phyloP scores from a whole-genome alignment of 2,797 vertebrate species.

The Muscicapa striata region DNA sequence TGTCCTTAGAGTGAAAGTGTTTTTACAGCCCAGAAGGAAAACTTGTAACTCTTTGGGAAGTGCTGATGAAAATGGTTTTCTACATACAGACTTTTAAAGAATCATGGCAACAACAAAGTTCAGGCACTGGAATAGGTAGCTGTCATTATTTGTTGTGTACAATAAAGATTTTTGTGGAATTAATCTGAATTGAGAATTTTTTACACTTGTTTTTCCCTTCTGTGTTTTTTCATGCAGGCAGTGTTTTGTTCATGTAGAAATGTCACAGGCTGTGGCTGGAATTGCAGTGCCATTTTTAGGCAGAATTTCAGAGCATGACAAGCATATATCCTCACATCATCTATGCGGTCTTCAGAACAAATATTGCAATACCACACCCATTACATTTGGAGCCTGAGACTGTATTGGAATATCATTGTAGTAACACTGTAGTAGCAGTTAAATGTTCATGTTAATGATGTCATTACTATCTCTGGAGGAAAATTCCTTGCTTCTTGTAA shows the following conservation, averaged over 20 bases:
- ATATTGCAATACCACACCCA: not conserved
- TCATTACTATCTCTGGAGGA: not conserved
- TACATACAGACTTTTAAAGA: not conserved
- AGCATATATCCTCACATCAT: not conserved
- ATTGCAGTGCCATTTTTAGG: not conserved
- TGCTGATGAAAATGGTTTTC: not conserved
- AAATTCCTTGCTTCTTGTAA: not conserved
- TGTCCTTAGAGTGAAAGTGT: not conserved
- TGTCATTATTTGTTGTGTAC: not conserved
- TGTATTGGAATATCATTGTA: not conserved
- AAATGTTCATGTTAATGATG: not conserved
- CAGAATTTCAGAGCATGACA: not conserved
- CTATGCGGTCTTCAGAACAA: not conserved
- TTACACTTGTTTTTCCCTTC: not conserved
- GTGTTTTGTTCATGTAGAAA: not conserved
- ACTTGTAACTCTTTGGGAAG: not conserved
- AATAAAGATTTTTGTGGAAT: not conserved
- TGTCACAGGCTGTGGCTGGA: not conserved
- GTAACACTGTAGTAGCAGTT: not conserved
- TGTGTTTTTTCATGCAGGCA: not conserved
- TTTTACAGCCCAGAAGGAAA: not conserved
- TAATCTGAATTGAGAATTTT: not conserved
- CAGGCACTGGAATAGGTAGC: not conserved
- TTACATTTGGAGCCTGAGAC: not conserved
- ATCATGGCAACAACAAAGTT: not conserved